phyloP scores from a whole-genome alignment of 2,797 vertebrate genomes.

The Etheostoma perlongum region DNA sequence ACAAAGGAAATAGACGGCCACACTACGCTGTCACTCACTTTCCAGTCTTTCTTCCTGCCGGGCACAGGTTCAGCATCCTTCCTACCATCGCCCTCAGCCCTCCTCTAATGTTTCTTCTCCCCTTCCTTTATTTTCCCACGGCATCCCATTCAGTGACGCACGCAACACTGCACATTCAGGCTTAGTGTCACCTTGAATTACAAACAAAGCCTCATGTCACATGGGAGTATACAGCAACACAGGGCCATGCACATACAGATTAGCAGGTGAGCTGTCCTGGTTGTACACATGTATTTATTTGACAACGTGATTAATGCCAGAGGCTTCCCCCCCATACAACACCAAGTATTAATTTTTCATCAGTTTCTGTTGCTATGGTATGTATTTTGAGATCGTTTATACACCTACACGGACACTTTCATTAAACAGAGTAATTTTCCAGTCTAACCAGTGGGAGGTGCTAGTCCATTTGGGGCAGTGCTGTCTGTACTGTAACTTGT shows the following conservation, averaged over 20 bases:
- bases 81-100: background rate
- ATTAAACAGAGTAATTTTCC: background rate
- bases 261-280: conserved; percentile 25
- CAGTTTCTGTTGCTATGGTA: background rate
- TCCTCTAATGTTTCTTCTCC: background rate
- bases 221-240: conserved; percentile 44
- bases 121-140: conserved; percentile 39
- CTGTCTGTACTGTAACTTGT: background rate
- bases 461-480: background rate
- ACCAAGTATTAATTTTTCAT: conserved; percentile 1
- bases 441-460: conserved; percentile 25
- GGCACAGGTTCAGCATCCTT: conserved; percentile 17
- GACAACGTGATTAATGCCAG: conserved; percentile 11
- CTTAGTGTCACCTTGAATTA: conserved; percentile 73
- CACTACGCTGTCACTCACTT: conserved; percentile 9
- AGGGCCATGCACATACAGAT: conserved; percentile 9
- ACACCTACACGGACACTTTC: background rate
- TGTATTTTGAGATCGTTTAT: background rate
- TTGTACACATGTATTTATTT: conserved; percentile 30
- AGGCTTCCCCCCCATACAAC: conserved; percentile 3
- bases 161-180: conserved; percentile 16
- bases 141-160: conserved; percentile 50
- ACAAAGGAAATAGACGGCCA: background rate
- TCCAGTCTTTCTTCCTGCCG: conserved; percentile 11
- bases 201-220: conserved; percentile 45